These are phyloP conservation scores for Wiebesia pumilae DNA, from an alignment of 1,140 invertebrate genomes.

Conservation along the genomic window DNA sequence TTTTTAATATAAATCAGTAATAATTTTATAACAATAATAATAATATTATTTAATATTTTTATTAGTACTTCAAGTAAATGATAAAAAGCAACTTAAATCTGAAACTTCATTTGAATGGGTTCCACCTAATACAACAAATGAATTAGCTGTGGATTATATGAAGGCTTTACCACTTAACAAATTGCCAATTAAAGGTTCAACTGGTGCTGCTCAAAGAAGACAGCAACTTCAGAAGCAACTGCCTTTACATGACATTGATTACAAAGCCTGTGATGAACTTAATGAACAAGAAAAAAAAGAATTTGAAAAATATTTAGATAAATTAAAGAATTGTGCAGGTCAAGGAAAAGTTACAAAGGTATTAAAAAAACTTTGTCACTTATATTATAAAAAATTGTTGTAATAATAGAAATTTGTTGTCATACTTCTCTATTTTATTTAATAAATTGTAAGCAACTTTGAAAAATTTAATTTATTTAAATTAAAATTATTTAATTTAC, in stretches of 20 bases:
- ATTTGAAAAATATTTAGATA: conserved; percentile 75
- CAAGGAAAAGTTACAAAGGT: conserved; percentile 75
- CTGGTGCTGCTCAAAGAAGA: conserved; percentile 82
- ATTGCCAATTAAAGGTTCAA: conserved; percentile 84
- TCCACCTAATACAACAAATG: conserved; percentile 74
- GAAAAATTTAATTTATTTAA: no score
- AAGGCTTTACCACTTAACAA: conserved; percentile 81
- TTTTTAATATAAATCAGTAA: background rate
- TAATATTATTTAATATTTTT: conserved; percentile 40
- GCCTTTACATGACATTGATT: conserved; percentile 86
- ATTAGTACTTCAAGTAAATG: conserved; percentile 70
- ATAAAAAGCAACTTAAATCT: conserved; percentile 63
- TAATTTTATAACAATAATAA: conserved; percentile 31
- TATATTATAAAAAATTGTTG: background rate
- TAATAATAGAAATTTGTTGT: no score
- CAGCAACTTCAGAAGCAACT: conserved; percentile 87
- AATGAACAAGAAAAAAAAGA: conserved; percentile 79
- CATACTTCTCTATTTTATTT: no score
- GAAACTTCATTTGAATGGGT: conserved; percentile 77
- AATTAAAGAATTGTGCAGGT: conserved; percentile 76
- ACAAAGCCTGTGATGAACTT: conserved; percentile 78
- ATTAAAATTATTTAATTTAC: no score
- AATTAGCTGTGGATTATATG: conserved; percentile 82
- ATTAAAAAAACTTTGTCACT: background rate
- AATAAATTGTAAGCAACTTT: no score